Conservation (phyloP, 2,113 vertebrate species). For the Myrmecophaga tridactyla region DNA sequence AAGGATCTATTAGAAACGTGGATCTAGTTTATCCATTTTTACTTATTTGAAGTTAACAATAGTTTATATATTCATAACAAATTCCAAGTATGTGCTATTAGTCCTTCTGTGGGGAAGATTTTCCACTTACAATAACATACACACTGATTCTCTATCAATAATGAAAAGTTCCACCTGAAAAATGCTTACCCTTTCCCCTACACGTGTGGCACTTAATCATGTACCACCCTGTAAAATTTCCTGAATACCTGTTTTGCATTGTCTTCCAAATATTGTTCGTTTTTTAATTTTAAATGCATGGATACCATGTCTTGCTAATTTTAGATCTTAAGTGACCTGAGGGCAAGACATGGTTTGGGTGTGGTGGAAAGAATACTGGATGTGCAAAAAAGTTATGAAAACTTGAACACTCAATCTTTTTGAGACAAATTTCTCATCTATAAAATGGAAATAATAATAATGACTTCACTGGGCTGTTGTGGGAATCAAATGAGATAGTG, state of each 20-base stretch:
- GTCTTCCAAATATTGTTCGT: neutral
- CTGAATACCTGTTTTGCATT: neutral
- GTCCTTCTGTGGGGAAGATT: neutral
- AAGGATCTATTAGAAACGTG: constrained; percentile 10
- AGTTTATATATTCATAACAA: constrained; percentile 9
- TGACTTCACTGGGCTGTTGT: neutral
- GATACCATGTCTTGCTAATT: neutral
- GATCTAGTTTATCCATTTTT: neutral
- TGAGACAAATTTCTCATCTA: neutral
- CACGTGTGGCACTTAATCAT: neutral
- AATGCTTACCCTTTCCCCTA: neutral
- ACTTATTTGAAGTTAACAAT: constrained; percentile 45
- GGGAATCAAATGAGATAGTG: neutral
- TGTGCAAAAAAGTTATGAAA: neutral
- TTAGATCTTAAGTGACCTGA: neutral
- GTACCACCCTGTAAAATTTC: neutral
- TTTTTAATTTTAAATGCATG: neutral
- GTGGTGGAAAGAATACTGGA: neutral
- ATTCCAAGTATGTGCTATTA: neutral
- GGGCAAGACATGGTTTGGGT: neutral
- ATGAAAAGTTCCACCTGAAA: neutral
- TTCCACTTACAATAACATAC: neutral
- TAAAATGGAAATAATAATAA: neutral
- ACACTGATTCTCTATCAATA: neutral
- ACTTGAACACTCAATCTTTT: neutral